Evolutionary conservation across 2,797 vertebrate species (phyloP), one percentile per base, ranked within the genome.

Genomic region (Clamator glandarius): DNA sequence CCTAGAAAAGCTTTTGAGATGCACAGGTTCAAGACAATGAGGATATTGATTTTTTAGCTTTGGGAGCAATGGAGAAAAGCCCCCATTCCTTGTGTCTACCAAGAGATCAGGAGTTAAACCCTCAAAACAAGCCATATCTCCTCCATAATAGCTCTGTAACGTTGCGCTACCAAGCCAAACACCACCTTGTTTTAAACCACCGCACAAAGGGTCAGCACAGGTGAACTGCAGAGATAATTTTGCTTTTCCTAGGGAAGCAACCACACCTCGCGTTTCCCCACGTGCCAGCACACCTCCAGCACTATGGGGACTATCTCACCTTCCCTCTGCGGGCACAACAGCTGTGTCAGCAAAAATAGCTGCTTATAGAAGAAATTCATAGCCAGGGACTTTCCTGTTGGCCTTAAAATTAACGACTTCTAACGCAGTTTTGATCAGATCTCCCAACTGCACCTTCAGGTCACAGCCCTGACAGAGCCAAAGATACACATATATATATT

Each of bases 181-280:
- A 87, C 26, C 46, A 35, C 36, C 44, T 67, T 54, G 41, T 23
- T 92, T 83, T 15, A 57, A 89, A 67, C 15, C 12, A 41, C 63
- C 55, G 62, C 9, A 2, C 1, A 3, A 67, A 79, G 20, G 18
- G 29, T 39, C 11, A 11, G 63, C 14, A 29, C 1, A 19, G 12
- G 25, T 18, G 12, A 89, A 33, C 31, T 55, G 52, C 67, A 67
- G 35, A 89, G n/a, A 87, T 9, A 58, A 93, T 66, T 14, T 80
- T 57, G 28, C 33, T 92, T 93, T 68, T 80, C 75, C 54, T 50
- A 35, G 44, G 42, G 24, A 62, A 7, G 31, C 20, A 88, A 76
- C 59, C 39, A 58, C 17, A 48, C 55, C 35, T 66, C 0, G 0
- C 12, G 24, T 44, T 36, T 66, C 55, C 23, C 62, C 5, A 0